Evolutionary conservation across 1,140 invertebrate genomes (phyloP).

Genomic region (Eciton burchellii): DNA sequence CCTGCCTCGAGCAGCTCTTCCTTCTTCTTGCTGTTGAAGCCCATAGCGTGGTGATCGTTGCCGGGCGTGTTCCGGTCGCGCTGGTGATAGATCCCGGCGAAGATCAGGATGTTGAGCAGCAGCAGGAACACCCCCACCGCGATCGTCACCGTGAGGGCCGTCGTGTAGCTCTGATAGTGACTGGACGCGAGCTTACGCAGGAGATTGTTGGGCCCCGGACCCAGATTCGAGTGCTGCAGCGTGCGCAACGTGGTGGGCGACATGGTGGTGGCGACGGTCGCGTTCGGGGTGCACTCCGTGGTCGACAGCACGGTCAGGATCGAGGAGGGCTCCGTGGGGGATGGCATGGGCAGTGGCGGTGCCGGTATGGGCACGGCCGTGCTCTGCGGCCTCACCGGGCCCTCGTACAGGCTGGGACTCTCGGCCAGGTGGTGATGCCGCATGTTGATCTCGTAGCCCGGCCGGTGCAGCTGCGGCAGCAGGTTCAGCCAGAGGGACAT

Average conservation of each 20-base stretch:
- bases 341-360: constrained; percentile 83
- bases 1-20: constrained; percentile 90
- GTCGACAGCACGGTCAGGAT: constrained; percentile 76
- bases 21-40: constrained; percentile 89
- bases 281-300: constrained; percentile 83
- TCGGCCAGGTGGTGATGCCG: constrained; percentile 92
- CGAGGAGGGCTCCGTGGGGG: constrained; percentile 83
- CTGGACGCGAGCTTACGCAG: constrained; percentile 91
- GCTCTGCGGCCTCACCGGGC: constrained; percentile 89
- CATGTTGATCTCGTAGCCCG: constrained; percentile 91
- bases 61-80: constrained; percentile 88
- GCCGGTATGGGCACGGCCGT: constrained; percentile 87
- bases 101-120: constrained; percentile 96
- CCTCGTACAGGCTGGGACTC: constrained; percentile 89
- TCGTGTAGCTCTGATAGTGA: constrained; percentile 94
- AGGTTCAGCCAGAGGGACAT: constrained; percentile 97
- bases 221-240: constrained; percentile 77
- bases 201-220: constrained; percentile 87
- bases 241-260: constrained; percentile 79
- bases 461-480: constrained; percentile 94
- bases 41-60: constrained; percentile 75
- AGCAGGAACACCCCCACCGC: constrained; percentile 95
- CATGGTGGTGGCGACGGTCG: constrained; percentile 82
- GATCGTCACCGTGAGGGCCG: constrained; percentile 96
- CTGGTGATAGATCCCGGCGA: constrained; percentile 97